Conservation (phyloP, 1,140 invertebrate genomes). For the Pissodes strobi region DNA sequence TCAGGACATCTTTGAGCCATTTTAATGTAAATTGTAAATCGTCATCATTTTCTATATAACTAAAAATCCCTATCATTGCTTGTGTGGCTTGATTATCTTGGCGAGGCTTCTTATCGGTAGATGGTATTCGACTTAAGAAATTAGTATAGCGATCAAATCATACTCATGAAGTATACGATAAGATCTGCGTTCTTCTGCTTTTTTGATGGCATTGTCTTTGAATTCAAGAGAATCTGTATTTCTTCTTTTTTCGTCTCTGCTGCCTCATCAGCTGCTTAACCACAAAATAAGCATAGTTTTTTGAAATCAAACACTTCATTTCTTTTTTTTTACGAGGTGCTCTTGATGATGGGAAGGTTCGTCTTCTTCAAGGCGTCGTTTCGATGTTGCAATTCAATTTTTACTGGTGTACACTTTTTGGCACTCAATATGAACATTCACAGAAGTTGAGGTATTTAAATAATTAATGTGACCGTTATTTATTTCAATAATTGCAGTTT, state of each 20-base stretch:
- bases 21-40: too few relatives aligned
- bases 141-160: too few relatives aligned
- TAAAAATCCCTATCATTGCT: too few relatives aligned
- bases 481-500: constrained; percentile 53
- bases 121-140: too few relatives aligned
- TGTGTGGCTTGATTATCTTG: too few relatives aligned
- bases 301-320: constrained; percentile 49
- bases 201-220: too few relatives aligned
- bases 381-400: constrained; percentile 46
- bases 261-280: constrained; percentile 47
- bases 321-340: constrained; percentile 49
- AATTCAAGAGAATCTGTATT: too few relatives aligned
- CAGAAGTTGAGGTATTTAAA: constrained; percentile 53
- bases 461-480: constrained; percentile 50
- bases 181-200: too few relatives aligned
- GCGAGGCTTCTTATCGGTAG: too few relatives aligned
- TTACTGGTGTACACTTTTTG: constrained; percentile 50
- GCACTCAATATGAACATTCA: constrained; percentile 48
- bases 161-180: too few relatives aligned
- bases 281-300: constrained; percentile 51
- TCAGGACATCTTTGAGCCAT: too few relatives aligned
- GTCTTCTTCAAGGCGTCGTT: constrained; percentile 44
- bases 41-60: too few relatives aligned
- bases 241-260: constrained; percentile 31
- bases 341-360: constrained; percentile 44